These are phyloP conservation scores for Poecilia picta DNA, from an alignment of 2,797 vertebrate species.

Conservation along the genomic window DNA sequence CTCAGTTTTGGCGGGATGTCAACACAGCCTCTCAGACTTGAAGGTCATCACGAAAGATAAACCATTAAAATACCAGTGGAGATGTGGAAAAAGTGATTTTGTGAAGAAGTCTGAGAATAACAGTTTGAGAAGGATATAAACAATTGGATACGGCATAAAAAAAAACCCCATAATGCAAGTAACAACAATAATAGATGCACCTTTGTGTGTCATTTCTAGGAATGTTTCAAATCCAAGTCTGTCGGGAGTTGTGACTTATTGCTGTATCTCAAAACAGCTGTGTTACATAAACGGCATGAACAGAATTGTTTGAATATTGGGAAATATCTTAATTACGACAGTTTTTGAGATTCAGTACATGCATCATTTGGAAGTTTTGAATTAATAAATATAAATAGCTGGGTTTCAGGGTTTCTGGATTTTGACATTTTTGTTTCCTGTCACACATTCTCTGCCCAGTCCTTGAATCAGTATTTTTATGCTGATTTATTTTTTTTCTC, in stretches of 20 bases:
- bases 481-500: not conserved
- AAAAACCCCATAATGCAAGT: not conserved
- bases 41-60: not conserved
- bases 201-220: not conserved
- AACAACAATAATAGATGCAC: not conserved
- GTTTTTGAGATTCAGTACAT: not conserved
- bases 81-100: not conserved
- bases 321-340: not conserved
- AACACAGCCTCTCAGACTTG: not conserved
- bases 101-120: no score
- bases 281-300: not conserved
- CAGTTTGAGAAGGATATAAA: not conserved
- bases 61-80: not conserved
- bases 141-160: not conserved
- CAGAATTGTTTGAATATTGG: no score
- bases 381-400: not conserved
- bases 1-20: not conserved
- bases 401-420: not conserved
- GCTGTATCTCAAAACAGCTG: not conserved
- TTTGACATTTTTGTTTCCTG: not conserved
- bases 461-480: not conserved
- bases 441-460: not conserved
- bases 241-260: not conserved
- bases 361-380: not conserved
- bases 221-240: not conserved